A percentile compares a stretch with the other conserved stretches of the same genome.
phyloP scores from a whole-genome alignment of 2,888 invertebrate genomes.

The Pandemis heparana region DNA sequence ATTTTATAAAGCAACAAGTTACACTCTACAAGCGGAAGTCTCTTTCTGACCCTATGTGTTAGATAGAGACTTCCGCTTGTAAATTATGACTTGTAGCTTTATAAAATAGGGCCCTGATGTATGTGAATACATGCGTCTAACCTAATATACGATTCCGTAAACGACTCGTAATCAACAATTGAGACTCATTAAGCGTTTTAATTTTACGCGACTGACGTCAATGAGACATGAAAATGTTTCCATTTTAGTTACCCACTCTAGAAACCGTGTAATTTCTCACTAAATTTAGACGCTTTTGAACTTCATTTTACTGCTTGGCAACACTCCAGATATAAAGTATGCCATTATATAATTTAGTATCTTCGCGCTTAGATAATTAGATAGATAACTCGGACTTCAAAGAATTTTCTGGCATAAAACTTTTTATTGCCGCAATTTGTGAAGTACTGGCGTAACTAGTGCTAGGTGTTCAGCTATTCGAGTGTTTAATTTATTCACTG shows the following conservation, averaged over 20 bases:
- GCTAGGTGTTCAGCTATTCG: background rate
- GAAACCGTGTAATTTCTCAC: background rate
- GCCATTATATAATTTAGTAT: background rate
- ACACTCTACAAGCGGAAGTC: no score
- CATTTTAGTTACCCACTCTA: background rate
- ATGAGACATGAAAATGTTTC: background rate
- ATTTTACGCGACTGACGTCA: background rate
- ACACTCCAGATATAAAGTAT: slow-evolving; percentile 9
- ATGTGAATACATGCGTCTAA: background rate
- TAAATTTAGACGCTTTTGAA: slow-evolving; percentile 20
- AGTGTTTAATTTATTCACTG: background rate
- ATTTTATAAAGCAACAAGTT: no score
- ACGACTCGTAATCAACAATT: background rate
- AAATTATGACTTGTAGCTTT: no score
- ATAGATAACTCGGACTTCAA: slow-evolving; percentile 2
- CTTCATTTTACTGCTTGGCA: slow-evolving; percentile 26
- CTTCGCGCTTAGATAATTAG: background rate
- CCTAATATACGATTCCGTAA: background rate
- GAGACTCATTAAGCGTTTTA: background rate
- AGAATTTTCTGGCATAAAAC: background rate
- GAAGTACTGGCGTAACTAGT: background rate
- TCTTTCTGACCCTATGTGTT: no score
- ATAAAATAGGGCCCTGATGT: no score
- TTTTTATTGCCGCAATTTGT: background rate
- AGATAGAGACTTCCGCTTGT: no score